Conservation (phyloP, 2,888 invertebrate species). For the Pyrgus malvae region DNA sequence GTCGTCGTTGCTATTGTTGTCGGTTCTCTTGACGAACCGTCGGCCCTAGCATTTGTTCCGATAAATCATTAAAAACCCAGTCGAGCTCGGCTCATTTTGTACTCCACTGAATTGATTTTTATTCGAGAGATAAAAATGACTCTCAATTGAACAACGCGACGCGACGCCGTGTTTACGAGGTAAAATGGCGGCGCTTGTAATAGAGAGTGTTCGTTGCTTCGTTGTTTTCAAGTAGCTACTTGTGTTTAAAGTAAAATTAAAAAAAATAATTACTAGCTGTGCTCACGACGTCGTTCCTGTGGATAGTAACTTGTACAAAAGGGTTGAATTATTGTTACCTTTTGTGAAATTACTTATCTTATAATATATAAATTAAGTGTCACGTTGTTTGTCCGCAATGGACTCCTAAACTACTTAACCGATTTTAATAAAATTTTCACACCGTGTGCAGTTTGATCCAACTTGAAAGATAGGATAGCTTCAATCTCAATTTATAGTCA, state of each 20-base stretch:
- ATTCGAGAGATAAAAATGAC: constrained; percentile 17
- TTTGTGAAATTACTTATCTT: no score
- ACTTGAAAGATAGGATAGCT: no score
- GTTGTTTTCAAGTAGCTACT: background rate
- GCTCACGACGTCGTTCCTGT: no score
- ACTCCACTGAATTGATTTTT: constrained; percentile 23
- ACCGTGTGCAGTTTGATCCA: no score
- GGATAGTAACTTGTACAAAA: no score
- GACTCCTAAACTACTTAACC: no score
- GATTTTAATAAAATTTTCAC: no score
- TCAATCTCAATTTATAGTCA: no score
- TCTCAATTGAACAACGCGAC: constrained; percentile 17
- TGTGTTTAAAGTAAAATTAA: background rate
- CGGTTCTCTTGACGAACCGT: constrained; percentile 22
- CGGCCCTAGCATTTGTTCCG: constrained; percentile 11
- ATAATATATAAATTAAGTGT: no score
- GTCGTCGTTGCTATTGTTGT: constrained; percentile 15
- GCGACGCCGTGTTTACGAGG: constrained; percentile 5
- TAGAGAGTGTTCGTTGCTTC: background rate
- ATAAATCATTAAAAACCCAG: constrained; percentile 50
- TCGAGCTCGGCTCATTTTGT: constrained; percentile 22
- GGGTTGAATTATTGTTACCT: no score
- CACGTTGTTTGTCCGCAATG: no score
- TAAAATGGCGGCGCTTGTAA: constrained; percentile 3
- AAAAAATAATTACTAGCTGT: no score